Evolutionary conservation across 2,113 vertebrate species (phyloP), one percentile per base, ranked within the genome.

Genomic region (Larimichthys crocea): DNA sequence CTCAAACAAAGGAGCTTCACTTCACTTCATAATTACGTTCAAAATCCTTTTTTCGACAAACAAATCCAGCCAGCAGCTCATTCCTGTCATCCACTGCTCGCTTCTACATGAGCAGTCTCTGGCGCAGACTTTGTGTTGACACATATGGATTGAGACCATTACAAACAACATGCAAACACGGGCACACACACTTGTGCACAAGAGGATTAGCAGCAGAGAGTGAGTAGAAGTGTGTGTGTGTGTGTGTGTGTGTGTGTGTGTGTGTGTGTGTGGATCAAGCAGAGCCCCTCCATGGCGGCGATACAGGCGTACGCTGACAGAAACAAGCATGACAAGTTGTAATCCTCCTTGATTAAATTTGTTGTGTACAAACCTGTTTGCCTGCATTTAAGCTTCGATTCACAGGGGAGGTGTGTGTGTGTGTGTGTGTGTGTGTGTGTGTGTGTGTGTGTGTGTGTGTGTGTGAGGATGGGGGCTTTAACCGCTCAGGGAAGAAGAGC

Each of bases 281-380:
- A 4, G 66, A 60, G 31, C 53, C 8, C 53, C 40, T 9, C 55
- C 50, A 3, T n/a, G 15, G 22, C 70, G 67, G 53, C 4, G 40
- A 64, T 31, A 1, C 53, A 20, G 42, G 74, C 63, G 17, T 57
- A 55, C 3, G 66, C 46, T 50, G 48, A 66, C 73, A 80, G 55
- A 76, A 68, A 70, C 72, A 50, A 75, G 42, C 76, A 35, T 53
- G 77, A 87, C 35, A 52, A 62, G 56, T 44, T 80, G 74, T 92
- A 90, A 93, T 91, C 88, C 84, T 64, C 59, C 55, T 42, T 82
- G 79, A 91, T 86, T 88, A 66, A 78, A 82, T 74, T 61, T 52
- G 62, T 26, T 16, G 65, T 79, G 40, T 78, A 63, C 74, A 80
- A 82, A 89, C 79, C 57, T 57, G 74, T 72, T 77, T 72, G 74